Evolutionary conservation across 2,888 invertebrate species (phyloP).

Genomic region (Camptogramma bilineatum): DNA sequence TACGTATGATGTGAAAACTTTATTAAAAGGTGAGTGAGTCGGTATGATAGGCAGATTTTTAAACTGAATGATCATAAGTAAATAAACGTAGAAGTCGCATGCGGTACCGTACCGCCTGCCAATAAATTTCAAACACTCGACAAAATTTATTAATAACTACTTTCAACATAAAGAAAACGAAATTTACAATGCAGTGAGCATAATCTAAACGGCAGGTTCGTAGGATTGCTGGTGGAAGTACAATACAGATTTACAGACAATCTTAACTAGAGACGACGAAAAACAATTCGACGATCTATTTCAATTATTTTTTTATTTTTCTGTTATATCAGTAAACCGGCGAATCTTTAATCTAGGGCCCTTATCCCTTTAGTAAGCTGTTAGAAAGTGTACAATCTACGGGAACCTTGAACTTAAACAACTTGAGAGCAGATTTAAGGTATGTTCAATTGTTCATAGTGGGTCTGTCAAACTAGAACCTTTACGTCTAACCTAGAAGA

Average conservation of each 20-base stretch:
- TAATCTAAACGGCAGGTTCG: slow-evolving; percentile 1
- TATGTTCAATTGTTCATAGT: too few relatives aligned
- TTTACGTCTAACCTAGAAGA: too few relatives aligned
- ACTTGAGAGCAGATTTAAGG: too few relatives aligned
- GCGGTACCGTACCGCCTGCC: slow-evolving; percentile 12
- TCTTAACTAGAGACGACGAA: not conserved
- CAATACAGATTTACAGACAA: not conserved
- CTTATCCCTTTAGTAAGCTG: too few relatives aligned
- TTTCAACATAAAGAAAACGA: slow-evolving; percentile 24
- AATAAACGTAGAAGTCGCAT: slow-evolving; percentile 17
- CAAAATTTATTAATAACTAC: slow-evolving; percentile 20
- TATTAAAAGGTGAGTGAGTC: too few relatives aligned
- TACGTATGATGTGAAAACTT: too few relatives aligned
- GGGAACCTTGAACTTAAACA: not conserved
- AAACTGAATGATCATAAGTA: not conserved
- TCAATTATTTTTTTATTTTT: not conserved
- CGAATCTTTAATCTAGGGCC: not conserved
- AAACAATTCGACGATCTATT: not conserved
- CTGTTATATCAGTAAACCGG: not conserved
- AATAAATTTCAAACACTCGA: slow-evolving; percentile 22
- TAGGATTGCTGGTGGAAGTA: not conserved
- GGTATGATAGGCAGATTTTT: too few relatives aligned
- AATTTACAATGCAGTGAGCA: slow-evolving; percentile 26
- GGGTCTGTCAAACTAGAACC: too few relatives aligned
- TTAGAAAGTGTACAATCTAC: not conserved